Evolutionary conservation across 2,113 vertebrate genomes (phyloP).

Genomic region (Channa argus): DNA sequence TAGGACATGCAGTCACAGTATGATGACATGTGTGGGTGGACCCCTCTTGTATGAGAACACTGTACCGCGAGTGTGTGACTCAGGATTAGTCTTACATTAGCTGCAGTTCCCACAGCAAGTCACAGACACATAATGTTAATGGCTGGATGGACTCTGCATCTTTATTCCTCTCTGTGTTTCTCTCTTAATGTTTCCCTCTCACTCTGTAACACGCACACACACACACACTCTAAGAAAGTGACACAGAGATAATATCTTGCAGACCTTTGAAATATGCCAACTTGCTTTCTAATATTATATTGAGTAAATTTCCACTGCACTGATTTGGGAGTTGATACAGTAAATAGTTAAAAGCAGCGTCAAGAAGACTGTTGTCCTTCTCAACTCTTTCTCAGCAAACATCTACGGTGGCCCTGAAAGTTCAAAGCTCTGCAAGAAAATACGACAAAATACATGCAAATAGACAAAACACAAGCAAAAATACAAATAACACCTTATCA

Average conservation of each 20-base stretch:
- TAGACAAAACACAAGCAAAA: too few relatives aligned
- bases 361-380: constrained; percentile 21
- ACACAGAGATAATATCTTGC: not conserved
- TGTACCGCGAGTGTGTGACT: constrained; percentile 5
- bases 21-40: constrained; percentile 40
- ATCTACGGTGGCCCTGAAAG: not conserved
- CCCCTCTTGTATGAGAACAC: constrained; percentile 15
- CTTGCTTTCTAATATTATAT: not conserved
- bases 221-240: not conserved
- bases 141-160: constrained; percentile 5
- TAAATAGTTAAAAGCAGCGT: not conserved
- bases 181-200: not conserved
- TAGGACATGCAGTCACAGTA: not conserved
- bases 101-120: constrained; percentile 34
- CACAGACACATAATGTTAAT: constrained; percentile 40
- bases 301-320: not conserved
- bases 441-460: too few relatives aligned
- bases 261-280: constrained; percentile 24
- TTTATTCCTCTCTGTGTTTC: not conserved
- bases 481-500: too few relatives aligned
- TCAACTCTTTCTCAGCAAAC: constrained; percentile 38
- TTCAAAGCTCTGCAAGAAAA: too few relatives aligned
- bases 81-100: constrained; percentile 46
- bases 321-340: not conserved
- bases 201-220: not conserved